These are phyloP conservation scores for Sebastes trivittatus DNA, from an alignment of 2,797 vertebrate genomes.

Conservation along the genomic window DNA sequence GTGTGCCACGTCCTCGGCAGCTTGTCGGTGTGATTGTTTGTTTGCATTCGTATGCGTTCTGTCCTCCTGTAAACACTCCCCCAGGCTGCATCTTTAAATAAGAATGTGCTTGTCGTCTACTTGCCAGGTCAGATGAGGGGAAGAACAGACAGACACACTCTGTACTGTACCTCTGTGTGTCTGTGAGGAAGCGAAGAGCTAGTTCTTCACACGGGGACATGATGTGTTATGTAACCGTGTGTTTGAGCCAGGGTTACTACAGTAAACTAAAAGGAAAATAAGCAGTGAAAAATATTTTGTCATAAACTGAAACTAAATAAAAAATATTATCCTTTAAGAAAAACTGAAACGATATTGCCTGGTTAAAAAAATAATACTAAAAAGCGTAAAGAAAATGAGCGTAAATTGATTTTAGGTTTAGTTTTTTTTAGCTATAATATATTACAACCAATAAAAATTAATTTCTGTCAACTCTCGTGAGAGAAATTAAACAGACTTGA, in stretches of 20 bases:
- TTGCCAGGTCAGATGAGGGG: conserved; percentile 34
- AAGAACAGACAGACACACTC: background rate
- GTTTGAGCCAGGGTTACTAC: background rate
- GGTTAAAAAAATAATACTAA: too few relatives aligned
- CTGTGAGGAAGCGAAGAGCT: conserved; percentile 3
- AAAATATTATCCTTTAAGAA: too few relatives aligned
- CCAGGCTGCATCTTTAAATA: conserved; percentile 34
- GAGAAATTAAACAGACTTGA: too few relatives aligned
- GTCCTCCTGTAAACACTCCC: conserved; percentile 25
- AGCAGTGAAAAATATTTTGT: too few relatives aligned
- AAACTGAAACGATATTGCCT: too few relatives aligned
- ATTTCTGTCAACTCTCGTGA: too few relatives aligned
- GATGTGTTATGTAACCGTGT: background rate
- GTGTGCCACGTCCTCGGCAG: background rate
- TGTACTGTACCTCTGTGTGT: background rate
- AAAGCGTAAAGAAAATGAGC: too few relatives aligned
- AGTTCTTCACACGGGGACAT: background rate
- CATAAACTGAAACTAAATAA: too few relatives aligned
- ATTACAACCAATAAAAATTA: too few relatives aligned
- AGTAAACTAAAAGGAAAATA: too few relatives aligned
- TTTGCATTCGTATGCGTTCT: conserved; percentile 16
- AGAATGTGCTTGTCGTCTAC: conserved; percentile 6
- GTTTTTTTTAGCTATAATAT: too few relatives aligned
- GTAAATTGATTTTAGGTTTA: too few relatives aligned
- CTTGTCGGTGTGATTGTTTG: conserved; percentile 29